phyloP scores from a whole-genome alignment of 1,140 invertebrate genomes.

The Scaptomyza graminum region DNA sequence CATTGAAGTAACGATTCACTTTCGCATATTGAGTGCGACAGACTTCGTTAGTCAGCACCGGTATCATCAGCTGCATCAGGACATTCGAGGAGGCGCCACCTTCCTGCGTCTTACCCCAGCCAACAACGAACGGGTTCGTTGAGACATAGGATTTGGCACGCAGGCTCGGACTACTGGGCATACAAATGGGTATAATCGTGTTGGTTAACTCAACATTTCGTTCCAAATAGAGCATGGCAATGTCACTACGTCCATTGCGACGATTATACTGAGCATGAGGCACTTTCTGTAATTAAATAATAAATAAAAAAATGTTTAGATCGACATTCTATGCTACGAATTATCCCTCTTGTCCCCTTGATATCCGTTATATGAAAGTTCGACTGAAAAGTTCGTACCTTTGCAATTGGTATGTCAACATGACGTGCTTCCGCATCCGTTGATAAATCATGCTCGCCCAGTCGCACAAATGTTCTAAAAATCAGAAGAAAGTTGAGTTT shows the following conservation, averaged over 20 bases:
- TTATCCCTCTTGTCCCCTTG: too few relatives aligned
- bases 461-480: slow-evolving; percentile 57
- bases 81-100: slow-evolving; percentile 86
- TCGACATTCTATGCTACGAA: too few relatives aligned
- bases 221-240: slow-evolving; percentile 71
- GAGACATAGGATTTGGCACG: slow-evolving; percentile 60
- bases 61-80: slow-evolving; percentile 89
- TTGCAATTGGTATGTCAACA: slow-evolving; percentile 61
- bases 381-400: slow-evolving; percentile 21
- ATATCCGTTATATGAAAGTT: too few relatives aligned
- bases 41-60: slow-evolving; percentile 86
- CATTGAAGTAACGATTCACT: slow-evolving; percentile 86
- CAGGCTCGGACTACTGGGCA: slow-evolving; percentile 49
- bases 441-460: slow-evolving; percentile 78
- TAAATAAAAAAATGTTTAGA: background rate
- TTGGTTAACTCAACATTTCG: slow-evolving; percentile 63
- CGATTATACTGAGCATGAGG: slow-evolving; percentile 61
- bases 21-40: slow-evolving; percentile 87
- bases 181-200: slow-evolving; percentile 64
- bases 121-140: slow-evolving; percentile 89
- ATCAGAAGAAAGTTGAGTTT: background rate
- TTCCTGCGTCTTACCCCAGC: slow-evolving; percentile 87
- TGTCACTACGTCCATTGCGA: slow-evolving; percentile 70
- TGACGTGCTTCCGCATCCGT: slow-evolving; percentile 66
- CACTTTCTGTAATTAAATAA: slow-evolving; percentile 29